Conservation (phyloP, 2,113 vertebrate species). For the Cnemophilus loriae region DNA sequence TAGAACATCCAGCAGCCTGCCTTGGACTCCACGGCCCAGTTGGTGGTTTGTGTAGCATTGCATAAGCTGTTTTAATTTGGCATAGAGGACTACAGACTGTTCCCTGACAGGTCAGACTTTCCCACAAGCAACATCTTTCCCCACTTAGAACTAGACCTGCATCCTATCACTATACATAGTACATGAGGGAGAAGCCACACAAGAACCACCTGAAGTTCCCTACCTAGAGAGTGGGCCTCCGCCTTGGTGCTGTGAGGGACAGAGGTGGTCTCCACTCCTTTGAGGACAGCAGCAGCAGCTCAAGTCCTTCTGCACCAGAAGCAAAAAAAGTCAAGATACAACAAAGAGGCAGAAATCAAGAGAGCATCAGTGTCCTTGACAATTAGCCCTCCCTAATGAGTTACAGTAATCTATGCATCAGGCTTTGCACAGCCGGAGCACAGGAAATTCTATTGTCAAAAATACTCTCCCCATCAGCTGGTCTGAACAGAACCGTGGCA, state of each 20-base stretch:
- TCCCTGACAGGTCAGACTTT: not conserved
- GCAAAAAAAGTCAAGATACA: not conserved
- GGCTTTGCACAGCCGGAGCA: not conserved
- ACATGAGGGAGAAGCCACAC: not conserved
- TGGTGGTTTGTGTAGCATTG: not conserved
- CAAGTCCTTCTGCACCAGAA: not conserved
- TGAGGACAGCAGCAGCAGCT: not conserved
- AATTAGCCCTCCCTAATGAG: not conserved
- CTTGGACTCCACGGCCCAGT: fast-evolving
- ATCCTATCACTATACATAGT: not conserved
- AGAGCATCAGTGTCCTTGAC: not conserved
- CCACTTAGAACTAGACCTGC: not conserved
- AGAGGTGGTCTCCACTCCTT: not conserved
- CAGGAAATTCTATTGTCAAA: not conserved
- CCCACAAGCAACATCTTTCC: fast-evolving
- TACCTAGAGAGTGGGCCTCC: not conserved
- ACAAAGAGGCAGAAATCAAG: not conserved
- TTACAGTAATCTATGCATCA: not conserved
- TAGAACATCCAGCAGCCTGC: not conserved
- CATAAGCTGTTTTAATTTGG: not conserved
- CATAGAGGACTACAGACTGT: not conserved
- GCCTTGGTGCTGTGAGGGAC: not conserved
- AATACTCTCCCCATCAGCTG: not conserved
- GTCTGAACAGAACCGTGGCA: not conserved
- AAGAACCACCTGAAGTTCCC: not conserved